Base-by-base conservation (phyloP, 2,888 invertebrate species). In the Shargacucullia verbasci region DNA sequence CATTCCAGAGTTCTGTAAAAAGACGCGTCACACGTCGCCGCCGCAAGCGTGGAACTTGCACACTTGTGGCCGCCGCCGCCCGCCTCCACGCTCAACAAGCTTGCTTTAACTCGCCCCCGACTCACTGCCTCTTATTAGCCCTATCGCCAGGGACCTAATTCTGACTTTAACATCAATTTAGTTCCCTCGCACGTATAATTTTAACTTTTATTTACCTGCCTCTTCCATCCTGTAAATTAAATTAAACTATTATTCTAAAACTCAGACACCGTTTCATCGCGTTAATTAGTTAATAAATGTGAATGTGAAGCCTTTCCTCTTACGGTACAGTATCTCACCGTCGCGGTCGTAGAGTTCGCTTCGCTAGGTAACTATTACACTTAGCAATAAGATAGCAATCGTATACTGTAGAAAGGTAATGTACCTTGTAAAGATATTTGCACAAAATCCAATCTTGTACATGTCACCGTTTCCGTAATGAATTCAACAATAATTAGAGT, bases 401-500 rank as follows among this genome's bases (percentile, higher is more conserved):
- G 61, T 54, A 59, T 49, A 61, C 62, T 65, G 63, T 65, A 46
- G 59, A 60, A 68, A 70, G 57, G 73, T 73, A 76, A 73, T 73
- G 76, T 79, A 69, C 61, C 79, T 65, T 68, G 67, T 73, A 69
- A 73, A 72, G 67, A 79, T 79, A 73, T 81, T 82, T 76, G 73
- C 76, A 78, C 78, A 76, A 74, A 84, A 83, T 83, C 80, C 83
- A 83, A 82, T 82, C 77, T 81, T 76, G 80, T 81, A 80, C 78
- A 79, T 81, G 80, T 85, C 80, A 72, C 76, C 59, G 69, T 76
- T 73, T 73, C 68, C 70, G 74, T 82, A 84, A 84, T 84, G 84
- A 84, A 85, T 84, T 85, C 82, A 83, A 81, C 82, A 86, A 86
- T 86, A 87, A 86, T 87, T 86, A 83, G 83, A 84, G 81, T 70